Percentiles rank a stretch among this genome's conserved stretches.
Evolutionary conservation across 2,113 vertebrate genomes (phyloP).

Genomic region (Otus sunia): DNA sequence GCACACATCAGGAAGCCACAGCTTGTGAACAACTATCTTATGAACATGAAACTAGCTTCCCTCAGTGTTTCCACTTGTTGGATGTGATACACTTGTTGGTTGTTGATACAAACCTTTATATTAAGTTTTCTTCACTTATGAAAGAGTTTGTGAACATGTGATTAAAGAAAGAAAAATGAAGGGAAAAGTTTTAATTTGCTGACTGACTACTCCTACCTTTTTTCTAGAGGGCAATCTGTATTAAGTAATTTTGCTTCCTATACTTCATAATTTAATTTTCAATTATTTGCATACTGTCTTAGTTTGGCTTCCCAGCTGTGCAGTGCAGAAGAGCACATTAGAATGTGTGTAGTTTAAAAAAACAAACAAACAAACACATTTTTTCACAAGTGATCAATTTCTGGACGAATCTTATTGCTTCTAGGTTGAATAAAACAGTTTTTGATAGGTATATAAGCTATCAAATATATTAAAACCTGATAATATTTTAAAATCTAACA

Average conservation of each 20-base stretch:
- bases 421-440: neutral
- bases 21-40: neutral
- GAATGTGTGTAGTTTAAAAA: neutral
- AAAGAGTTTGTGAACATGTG: neutral
- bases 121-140: neutral
- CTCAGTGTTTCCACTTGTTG: neutral
- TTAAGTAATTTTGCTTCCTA: neutral
- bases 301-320: neutral
- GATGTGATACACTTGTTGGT: neutral
- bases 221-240: neutral
- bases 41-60: neutral
- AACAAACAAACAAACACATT: neutral
- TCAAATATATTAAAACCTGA: neutral
- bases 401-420: neutral
- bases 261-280: neutral
- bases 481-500: neutral
- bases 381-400: neutral
- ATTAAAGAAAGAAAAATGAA: neutral
- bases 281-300: neutral
- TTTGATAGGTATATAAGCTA: neutral
- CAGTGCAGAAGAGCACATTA: neutral
- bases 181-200: neutral
- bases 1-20: neutral
- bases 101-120: neutral
- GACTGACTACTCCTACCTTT: neutral